Evolutionary conservation across 2,113 vertebrate genomes (phyloP).

Genomic region (Thamnophis sirtalis): DNA sequence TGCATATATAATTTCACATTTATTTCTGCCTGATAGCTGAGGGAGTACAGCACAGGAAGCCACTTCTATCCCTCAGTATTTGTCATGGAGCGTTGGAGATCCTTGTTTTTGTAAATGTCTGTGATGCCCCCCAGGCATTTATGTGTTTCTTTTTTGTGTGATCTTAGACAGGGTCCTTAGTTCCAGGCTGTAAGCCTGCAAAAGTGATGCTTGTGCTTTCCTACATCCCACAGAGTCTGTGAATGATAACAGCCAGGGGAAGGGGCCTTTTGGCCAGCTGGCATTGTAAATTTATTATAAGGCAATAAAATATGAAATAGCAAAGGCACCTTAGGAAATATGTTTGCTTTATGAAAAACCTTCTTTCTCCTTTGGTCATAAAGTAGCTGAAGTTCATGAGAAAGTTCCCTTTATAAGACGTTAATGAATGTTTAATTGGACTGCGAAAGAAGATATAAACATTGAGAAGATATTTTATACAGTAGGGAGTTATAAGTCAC

Average conservation of each 20-base stretch:
- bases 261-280: conserved; percentile 40
- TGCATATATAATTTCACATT: conserved; percentile 3
- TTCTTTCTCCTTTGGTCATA: conserved; percentile 9
- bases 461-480: background rate
- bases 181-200: conserved; percentile 38
- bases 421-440: conserved; percentile 7
- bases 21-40: conserved; percentile 15
- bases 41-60: conserved; percentile 6
- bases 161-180: conserved; percentile 49
- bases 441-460: background rate
- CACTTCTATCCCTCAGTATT: conserved; percentile 31
- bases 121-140: conserved; percentile 51
- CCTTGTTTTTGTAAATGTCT: conserved; percentile 56
- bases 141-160: conserved; percentile 52
- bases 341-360: conserved; percentile 41
- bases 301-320: conserved; percentile 52
- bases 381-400: conserved; percentile 10
- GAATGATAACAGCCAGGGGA: conserved; percentile 54
- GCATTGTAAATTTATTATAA: conserved; percentile 56
- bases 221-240: conserved; percentile 22
- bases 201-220: conserved; percentile 40
- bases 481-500: background rate
- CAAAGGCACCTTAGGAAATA: conserved; percentile 56
- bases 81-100: conserved; percentile 45
- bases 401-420: background rate